Evolutionary conservation across 2,888 invertebrate species (phyloP), one percentile per base, ranked within the genome.

Genomic region (Epinotia demarniana): DNA sequence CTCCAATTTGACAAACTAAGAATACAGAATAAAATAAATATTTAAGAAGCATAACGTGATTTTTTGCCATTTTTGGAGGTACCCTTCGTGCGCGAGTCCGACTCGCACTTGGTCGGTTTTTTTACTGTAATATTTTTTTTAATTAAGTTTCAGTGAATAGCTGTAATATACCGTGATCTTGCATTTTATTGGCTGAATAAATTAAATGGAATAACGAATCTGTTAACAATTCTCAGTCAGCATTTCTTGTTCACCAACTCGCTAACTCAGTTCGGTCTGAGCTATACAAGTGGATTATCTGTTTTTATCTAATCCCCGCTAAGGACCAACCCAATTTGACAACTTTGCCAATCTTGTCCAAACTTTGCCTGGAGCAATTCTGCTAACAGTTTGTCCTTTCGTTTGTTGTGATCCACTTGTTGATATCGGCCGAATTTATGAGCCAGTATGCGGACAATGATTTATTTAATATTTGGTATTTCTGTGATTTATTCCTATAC

Each of bases 331-430:
- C 66, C 78, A 81, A 83, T 83, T 82, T 83, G 82, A 79, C 81
- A 83, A 81, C 80, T 82, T 81, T 49, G 66, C 72, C 80, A 81
- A 81, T 83, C 82, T 83, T 83, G 79, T 79, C 78, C 77, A 61
- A 83, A 82, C 77, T 81, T 79, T 62, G 39, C 63, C 63, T 60
- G 46, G 16, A 70, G 70, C 75, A 57, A 62, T 74, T 75, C 58
- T 68, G 72, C 63, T 69, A 58, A 74, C 71, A 70, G 70, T 78
- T 70, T 57, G 69, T 63, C 68, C 61, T 61, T 53, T 64, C 60
- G 58, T 53, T 53, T 62, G 73, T 77, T 72, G 72, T 60, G 49
- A 46, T 67, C 67, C 77, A 84, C 83, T 79, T 83, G 84, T 83
- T 83, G 84, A 71, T 71, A 53, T 43, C 70, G 53, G 53, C 80